Evolutionary conservation across 2,888 invertebrate species (phyloP), one percentile per base, ranked within the genome.

Genomic region (Callimorpha dominula): DNA sequence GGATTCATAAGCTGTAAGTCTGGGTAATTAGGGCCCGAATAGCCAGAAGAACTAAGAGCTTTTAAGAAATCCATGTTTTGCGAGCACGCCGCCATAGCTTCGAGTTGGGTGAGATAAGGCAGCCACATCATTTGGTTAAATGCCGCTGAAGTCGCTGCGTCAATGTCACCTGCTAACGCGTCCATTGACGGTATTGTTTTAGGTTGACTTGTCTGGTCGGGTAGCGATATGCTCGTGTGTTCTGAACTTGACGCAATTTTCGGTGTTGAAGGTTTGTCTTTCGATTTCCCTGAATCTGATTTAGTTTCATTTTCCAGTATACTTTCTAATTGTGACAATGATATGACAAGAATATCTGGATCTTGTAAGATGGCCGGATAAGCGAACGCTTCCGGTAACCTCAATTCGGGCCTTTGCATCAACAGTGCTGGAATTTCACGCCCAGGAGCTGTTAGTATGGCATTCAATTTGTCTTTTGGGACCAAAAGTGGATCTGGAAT

Each of bases 401-500:
- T 94, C 57, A 98, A 91, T 89, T 98, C 98, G 0, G 98, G 98
- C 76, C 97, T 94, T 72, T 97, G 96, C 75, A 97, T 96, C 54
- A 98, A 90, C 65, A 98, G 92, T 69, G 97, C 96, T 0, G 98
- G 98, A 77, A 98, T 98, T 94, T 98, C 98, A 70, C 96, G 96
- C 1, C 96, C 97, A 0, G 98, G 98, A 7, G 97, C 96, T 1
- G 97, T 96, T 43, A 98, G 94, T 57, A 98, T 96, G 40, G 96
- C 96, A 70, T 97, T 97, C 67, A 98, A 92, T 84, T 97, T 96
- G 85, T 97, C 97, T 91, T 97, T 97, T 69, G 98, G 98, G 77
- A 98, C 97, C 76, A 98, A 91, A 85, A 98, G 95, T 14, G 98
- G 98, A 95, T 98, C 98, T 63, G 98, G 98, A 87, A 98, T 96